Evolutionary conservation across 2,888 invertebrate genomes (phyloP), one percentile per base, ranked within the genome.

Genomic region (Pasiphila rectangulata): DNA sequence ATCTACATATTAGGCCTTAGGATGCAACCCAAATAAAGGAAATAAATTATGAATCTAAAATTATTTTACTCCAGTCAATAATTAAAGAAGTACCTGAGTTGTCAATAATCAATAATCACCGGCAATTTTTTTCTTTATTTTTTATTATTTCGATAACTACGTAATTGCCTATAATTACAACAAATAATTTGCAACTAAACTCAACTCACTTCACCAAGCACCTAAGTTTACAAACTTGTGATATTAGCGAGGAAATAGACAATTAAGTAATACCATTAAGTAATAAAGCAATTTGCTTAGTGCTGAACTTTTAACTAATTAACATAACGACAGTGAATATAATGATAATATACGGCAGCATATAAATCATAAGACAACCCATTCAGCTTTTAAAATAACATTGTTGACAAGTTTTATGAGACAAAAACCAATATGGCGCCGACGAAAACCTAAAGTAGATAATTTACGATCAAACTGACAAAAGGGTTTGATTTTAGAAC

Each of bases 391-490:
- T 39, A 46, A 42, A 42, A 50, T 42, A 53, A 53, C 52, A 56
- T 48, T 72, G 82, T 78, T 78, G 77, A 81, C 79, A 77, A 68
- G 65, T 72, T 73, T 69, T 75, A 67, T 64, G 67, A 64, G 75
- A 76, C 71, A 75, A 75, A 75, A 75, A 76, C 69, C 77, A 83
- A 86, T 80, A 81, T 81, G 79, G 81, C 81, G 77, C 67, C 72
- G 79, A 79, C 72, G 69, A 69, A 78, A 79, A 75, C 75, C 64
- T 69, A 75, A 81, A 85, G 77, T 76, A 79, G 75, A 84, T 83
- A 83, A 85, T 82, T 84, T 85, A 86, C 74, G 79, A 73, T 62
- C 72, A 70, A 55, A 64, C 65, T 67, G 73, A 78, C 75, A 77
- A 79, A 79, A 72, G 81, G 81, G 77, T 78, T 72, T 63, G 55